Evolutionary conservation across 2,888 invertebrate genomes (phyloP), one percentile per base, ranked within the genome.

Genomic region (Kuschelorhynchus macadamiae): DNA sequence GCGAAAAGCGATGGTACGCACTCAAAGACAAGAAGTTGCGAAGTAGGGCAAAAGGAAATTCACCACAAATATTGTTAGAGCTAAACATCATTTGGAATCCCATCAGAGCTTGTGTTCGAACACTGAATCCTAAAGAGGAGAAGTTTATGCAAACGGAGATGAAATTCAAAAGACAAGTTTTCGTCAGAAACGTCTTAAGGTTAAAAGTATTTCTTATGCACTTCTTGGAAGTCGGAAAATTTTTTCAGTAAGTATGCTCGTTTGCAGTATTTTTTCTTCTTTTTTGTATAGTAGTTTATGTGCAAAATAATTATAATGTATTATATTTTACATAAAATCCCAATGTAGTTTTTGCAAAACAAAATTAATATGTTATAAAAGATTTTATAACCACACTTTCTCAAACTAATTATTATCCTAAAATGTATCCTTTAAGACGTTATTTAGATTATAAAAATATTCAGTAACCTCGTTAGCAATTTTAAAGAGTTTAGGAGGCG

Each of bases 1-100:
- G 96, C 0, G 96, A 96, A 80, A 95, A 95, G 81, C 87, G 94
- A 72, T 98, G 98, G 98, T 98, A 95, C 82, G 93, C 94, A 0
- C 85, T 99, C 42, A 99, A 99, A 81, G 98, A 99, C 82, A 95
- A 96, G 83, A 98, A 98, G 81, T 87, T 98, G 78, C 86, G 93
- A 33, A 88, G 91, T 0, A 85, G 96, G 42, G 95, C 96, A n/a
- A 97, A 98, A 83, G 98, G 98, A 11, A 92, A 90, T 78, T 91
- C 89, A 55, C 94, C 96, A 0, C 96, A 94, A 81, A 96, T 98
- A 77, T 86, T 95, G 39, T 83, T 99, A 56, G 98, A 99, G 84
- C 89, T 98, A 90, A 91, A 90, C 53, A 91, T 98, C 4, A 86
- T 94, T 47, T 99, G 96, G 94, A 98, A 97, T 85, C 92, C 95